phyloP scores from a whole-genome alignment of 2,113 vertebrate species.

The Cheilinus undulatus region DNA sequence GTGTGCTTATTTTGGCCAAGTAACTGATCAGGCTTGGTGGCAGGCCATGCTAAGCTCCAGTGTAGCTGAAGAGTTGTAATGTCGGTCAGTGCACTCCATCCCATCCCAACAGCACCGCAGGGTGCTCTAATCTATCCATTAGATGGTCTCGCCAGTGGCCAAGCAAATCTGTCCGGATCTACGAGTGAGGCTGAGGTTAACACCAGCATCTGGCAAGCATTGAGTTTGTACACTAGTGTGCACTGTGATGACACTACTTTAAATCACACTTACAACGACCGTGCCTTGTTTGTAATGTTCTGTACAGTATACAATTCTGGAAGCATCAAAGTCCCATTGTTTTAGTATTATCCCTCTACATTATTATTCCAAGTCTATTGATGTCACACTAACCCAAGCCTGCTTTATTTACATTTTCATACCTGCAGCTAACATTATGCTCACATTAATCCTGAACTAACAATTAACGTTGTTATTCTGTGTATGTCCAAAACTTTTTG shows the following conservation, averaged over 20 bases:
- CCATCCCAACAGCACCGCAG: constrained; percentile 67
- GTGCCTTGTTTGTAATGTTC: constrained; percentile 14
- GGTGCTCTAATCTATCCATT: constrained; percentile 81
- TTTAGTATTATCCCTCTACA: too few relatives aligned
- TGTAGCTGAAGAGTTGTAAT: constrained; percentile 83
- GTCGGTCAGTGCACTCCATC: constrained; percentile 70
- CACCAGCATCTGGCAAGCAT: constrained; percentile 58
- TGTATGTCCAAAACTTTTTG: not conserved
- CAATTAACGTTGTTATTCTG: too few relatives aligned
- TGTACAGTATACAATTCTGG: not conserved
- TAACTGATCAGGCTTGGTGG: constrained; percentile 79
- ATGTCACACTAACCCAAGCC: too few relatives aligned
- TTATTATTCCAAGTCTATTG: too few relatives aligned
- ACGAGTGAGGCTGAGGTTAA: constrained; percentile 46
- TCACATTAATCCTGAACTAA: too few relatives aligned
- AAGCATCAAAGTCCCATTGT: constrained; percentile 11
- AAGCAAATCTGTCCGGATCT: constrained; percentile 41
- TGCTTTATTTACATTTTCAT: too few relatives aligned
- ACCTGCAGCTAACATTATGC: too few relatives aligned
- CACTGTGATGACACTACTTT: constrained; percentile 31
- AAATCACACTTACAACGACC: constrained; percentile 26
- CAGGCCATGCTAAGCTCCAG: constrained; percentile 75
- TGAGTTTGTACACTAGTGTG: constrained; percentile 1
- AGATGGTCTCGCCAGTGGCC: constrained; percentile 60
- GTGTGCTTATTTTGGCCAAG: constrained; percentile 76